Conservation (phyloP, 2,888 invertebrate genomes). For the Stenodema calcarata region DNA sequence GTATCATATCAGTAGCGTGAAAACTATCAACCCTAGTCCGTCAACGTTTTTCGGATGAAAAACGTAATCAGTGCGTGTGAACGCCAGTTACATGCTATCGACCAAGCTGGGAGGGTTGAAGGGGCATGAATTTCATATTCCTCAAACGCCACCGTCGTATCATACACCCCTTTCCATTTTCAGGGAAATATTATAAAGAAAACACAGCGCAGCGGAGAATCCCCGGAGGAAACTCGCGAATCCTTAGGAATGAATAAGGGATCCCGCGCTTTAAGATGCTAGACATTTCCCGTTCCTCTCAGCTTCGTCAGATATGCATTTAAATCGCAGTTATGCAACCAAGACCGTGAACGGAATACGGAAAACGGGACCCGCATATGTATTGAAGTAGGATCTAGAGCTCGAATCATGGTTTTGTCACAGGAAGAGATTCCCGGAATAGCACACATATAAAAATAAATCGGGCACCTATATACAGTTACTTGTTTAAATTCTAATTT, state of each 20-base stretch:
- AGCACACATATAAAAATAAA: no score
- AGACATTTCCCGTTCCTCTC: background rate
- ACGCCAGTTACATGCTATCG: background rate
- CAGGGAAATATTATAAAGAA: background rate
- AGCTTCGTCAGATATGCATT: constrained; percentile 22
- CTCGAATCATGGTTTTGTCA: background rate
- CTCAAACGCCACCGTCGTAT: background rate
- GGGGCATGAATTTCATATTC: background rate
- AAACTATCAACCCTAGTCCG: background rate
- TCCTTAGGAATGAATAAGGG: background rate
- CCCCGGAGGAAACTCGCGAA: background rate
- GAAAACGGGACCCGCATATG: background rate
- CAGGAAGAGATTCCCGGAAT: no score
- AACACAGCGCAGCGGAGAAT: background rate
- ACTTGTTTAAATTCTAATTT: no score
- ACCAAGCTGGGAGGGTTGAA: background rate
- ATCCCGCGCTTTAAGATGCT: background rate
- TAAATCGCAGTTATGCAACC: constrained; percentile 20
- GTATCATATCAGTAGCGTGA: background rate
- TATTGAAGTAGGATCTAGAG: background rate
- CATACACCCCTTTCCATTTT: background rate
- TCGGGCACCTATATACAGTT: no score
- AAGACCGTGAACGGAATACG: background rate
- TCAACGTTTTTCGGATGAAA: background rate
- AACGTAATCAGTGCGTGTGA: background rate